phyloP scores from a whole-genome alignment of 1,140 invertebrate genomes.

The Zaprionus capensis region DNA sequence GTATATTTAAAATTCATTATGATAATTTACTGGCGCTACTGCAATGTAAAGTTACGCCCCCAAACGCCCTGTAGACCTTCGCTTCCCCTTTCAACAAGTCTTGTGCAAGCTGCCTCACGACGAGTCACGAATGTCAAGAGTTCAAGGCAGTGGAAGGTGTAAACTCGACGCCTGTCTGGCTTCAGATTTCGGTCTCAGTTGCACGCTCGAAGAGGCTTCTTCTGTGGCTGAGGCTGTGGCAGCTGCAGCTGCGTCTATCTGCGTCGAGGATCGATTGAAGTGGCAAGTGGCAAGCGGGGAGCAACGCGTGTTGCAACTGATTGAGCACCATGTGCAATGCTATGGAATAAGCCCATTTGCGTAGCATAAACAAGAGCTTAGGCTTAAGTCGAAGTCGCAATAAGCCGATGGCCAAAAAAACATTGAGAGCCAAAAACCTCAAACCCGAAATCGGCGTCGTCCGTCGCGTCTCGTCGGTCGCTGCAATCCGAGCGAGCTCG shows the following conservation, averaged over 20 bases:
- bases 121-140: conserved; percentile 61
- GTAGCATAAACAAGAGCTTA: conserved; percentile 57
- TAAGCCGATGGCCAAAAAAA: conserved; percentile 24
- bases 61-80: background rate
- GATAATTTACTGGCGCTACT: conserved; percentile 68
- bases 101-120: conserved; percentile 51
- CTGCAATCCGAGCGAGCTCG: conserved; percentile 59
- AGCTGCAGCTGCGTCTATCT: conserved; percentile 47
- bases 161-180: conserved; percentile 38
- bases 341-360: conserved; percentile 57
- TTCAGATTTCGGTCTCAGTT: conserved; percentile 4
- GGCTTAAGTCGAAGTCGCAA: conserved; percentile 42
- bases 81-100: conserved; percentile 17
- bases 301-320: conserved; percentile 44
- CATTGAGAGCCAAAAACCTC: background rate
- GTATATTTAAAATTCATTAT: conserved; percentile 72
- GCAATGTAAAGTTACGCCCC: conserved; percentile 59
- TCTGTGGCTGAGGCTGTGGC: conserved; percentile 36
- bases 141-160: conserved; percentile 65
- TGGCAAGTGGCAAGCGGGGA: conserved; percentile 29
- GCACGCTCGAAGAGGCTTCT: background rate
- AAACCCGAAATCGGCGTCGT: background rate
- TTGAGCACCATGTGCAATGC: conserved; percentile 53
- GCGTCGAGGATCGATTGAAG: conserved; percentile 49
- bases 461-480: conserved; percentile 1